Percentiles rank a stretch among this genome's conserved stretches.
These are phyloP conservation scores for Drosophila basisetae DNA, from an alignment of 2,888 invertebrate genomes.

Conservation along the genomic window DNA sequence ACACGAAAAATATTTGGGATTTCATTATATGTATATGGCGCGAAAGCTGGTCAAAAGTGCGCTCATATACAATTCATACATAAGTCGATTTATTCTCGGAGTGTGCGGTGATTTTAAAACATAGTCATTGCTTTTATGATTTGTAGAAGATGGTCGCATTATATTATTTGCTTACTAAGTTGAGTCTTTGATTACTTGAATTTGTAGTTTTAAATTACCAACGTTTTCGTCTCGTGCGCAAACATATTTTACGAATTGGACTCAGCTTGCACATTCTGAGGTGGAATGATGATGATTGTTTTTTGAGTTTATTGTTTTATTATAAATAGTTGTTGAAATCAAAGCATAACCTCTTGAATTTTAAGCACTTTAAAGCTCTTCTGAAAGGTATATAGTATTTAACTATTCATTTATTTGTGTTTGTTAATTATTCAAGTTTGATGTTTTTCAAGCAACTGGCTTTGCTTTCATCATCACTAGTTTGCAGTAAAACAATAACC, in stretches of 20 bases:
- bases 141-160: background rate
- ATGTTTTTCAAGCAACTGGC: background rate
- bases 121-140: background rate
- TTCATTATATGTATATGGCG: background rate
- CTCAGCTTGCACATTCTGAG: background rate
- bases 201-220: background rate
- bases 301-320: background rate
- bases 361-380: background rate
- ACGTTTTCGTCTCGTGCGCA: background rate
- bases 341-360: background rate
- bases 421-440: background rate
- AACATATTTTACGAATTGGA: background rate
- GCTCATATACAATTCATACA: background rate
- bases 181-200: background rate
- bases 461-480: background rate
- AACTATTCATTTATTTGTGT: background rate
- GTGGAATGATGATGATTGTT: background rate
- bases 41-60: background rate
- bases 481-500: conserved; percentile 16
- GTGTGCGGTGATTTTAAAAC: background rate
- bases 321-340: background rate
- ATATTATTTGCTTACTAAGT: background rate
- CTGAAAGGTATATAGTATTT: background rate
- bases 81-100: background rate
- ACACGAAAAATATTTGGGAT: conserved; percentile 7